Evolutionary conservation across 2,888 invertebrate genomes (phyloP).

Genomic region (Apamea sordens): DNA sequence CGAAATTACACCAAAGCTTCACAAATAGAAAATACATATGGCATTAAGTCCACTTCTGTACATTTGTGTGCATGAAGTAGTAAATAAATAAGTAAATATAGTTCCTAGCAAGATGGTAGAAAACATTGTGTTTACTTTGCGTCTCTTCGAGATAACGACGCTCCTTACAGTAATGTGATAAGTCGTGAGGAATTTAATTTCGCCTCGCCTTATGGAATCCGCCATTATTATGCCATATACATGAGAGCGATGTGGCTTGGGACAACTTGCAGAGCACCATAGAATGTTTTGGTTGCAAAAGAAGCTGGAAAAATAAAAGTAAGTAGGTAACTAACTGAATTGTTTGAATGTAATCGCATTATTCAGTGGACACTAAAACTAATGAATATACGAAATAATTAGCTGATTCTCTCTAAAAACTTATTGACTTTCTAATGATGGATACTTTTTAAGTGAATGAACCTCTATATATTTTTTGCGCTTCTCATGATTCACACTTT

Average conservation of each 20-base stretch:
- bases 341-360: no score
- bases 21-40: no score
- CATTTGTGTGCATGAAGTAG: neutral
- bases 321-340: no score
- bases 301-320: no score
- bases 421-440: no score
- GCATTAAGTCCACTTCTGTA: no score
- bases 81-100: neutral
- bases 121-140: neutral
- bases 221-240: constrained; percentile 55
- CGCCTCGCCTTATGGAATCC: constrained; percentile 46
- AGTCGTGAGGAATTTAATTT: constrained; percentile 58
- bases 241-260: constrained; percentile 5
- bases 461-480: neutral
- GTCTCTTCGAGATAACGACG: constrained; percentile 23
- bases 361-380: no score
- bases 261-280: neutral
- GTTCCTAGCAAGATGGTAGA: neutral
- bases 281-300: neutral
- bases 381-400: no score
- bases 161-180: constrained; percentile 37
- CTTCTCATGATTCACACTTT: neutral
- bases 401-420: no score
- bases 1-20: no score
- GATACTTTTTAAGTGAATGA: no score